Base-by-base conservation (phyloP, 2,888 invertebrate species). In the Dryomyza anilis region DNA sequence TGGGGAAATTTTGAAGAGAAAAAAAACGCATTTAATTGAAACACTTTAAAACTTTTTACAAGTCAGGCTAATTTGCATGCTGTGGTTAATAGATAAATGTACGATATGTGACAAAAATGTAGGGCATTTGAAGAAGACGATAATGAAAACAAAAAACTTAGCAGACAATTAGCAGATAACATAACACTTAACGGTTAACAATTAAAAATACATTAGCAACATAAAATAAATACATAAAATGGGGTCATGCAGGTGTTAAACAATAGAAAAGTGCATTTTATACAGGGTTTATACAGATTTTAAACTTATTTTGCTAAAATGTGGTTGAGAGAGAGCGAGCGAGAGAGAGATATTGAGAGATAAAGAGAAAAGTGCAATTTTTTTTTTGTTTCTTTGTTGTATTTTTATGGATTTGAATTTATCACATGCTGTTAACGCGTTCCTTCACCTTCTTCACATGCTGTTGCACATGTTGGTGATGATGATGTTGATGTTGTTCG, bases 381-480 rank as follows among this genome's bases (percentile, higher is more conserved):
- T 25, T 57, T 33, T 33, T 33, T 59, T 43, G 10, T 33, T 33
- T 30, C 46, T 27, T 45, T 48, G 19, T 36, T 39, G 23, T 14
- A 43, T 43, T 43, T 21, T 14, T 30, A 55, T 55, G 29, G n/a
- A 55, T 55, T 56, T 39, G 29, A 19, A 14, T 53, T 53, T 19
- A 59, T 59, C 57, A 61, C 66, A 66, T 66, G 66, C 63, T 55
- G 29, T 52, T 63, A 45, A 14, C 48, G 25, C 58, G 39, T 16
- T 30, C 29, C 25, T 36, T 64, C 67, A 59, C 62, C 60, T 65
- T 66, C 57, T 65, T 64, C 61, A 33, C n/a, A n/a, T n/a, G 4
- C 45, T 27, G 43, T 23, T 16, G 43, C 6, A 16, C 46, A 39
- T 25, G 10, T 27, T 29, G 45, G n/a, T 33, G 30, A 27, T 33